These are phyloP conservation scores for Lycocerus yunnanus DNA, from an alignment of 2,888 invertebrate genomes.

Conservation along the genomic window DNA sequence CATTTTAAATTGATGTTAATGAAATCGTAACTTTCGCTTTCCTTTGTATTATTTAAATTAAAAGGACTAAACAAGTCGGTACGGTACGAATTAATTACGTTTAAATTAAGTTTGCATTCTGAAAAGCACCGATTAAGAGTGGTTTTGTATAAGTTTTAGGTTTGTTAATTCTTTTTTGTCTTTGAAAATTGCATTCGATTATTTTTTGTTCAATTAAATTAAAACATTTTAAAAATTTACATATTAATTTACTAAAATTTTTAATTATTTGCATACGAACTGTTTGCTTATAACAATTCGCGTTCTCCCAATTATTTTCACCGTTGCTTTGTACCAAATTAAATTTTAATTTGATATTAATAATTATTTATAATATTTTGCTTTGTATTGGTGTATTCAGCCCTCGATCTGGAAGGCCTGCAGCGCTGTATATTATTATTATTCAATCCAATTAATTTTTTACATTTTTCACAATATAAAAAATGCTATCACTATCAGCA, in stretches of 20 bases:
- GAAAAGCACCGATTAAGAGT: not conserved
- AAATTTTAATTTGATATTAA: not conserved
- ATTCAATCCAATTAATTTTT: too few species aligned
- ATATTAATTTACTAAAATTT: not conserved
- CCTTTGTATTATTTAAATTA: conserved; percentile 3
- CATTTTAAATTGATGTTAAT: not conserved
- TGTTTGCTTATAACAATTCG: not conserved
- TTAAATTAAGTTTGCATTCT: not conserved
- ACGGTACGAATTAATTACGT: not conserved
- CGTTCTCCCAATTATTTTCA: not conserved
- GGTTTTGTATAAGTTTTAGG: not conserved
- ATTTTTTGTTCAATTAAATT: not conserved
- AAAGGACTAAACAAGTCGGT: not conserved
- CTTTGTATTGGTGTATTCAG: too few species aligned
- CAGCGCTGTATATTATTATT: too few species aligned
- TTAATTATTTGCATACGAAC: not conserved
- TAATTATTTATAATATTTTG: too few species aligned
- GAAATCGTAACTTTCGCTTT: conserved; percentile 1
- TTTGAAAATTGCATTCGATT: not conserved
- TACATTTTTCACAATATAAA: too few species aligned
- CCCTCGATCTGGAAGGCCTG: too few species aligned
- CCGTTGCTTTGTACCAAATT: not conserved
- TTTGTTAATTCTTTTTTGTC: not conserved
- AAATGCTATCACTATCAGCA: too few species aligned
- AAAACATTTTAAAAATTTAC: not conserved